A percentile compares a stretch with the other conserved stretches of the same genome.
Conservation (phyloP, 2,113 vertebrate genomes). For the Nansenia antarctica region DNA sequence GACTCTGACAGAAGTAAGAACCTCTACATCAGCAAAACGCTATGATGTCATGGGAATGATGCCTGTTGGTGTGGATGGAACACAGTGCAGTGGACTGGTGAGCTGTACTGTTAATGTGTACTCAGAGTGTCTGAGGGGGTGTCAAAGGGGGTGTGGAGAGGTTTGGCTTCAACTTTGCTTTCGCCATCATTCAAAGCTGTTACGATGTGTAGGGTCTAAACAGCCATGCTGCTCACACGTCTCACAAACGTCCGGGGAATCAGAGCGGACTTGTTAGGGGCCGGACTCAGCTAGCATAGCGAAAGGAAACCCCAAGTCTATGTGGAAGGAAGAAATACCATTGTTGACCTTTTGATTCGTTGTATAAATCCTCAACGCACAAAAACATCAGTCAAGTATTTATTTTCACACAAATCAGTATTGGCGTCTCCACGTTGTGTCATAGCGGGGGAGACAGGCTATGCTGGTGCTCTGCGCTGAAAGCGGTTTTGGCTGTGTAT, state of each 20-base stretch:
- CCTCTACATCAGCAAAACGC: constrained; percentile 22
- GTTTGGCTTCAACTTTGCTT: constrained; percentile 33
- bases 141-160: neutral
- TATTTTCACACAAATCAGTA: constrained; percentile 26
- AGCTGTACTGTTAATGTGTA: constrained; percentile 9
- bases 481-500: neutral
- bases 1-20: constrained; percentile 39
- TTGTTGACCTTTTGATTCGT: constrained; percentile 38
- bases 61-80: constrained; percentile 33
- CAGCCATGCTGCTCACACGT: constrained; percentile 41
- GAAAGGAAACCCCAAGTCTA: constrained; percentile 29
- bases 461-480: constrained; percentile 40
- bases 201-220: constrained; percentile 43
- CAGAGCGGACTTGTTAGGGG: constrained; percentile 30
- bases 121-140: constrained; percentile 6
- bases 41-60: constrained; percentile 57
- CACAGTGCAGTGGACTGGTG: too few relatives aligned
- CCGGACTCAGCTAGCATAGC: constrained; percentile 44
- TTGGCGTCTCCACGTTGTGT: constrained; percentile 27
- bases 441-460: constrained; percentile 54
- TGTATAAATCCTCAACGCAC: constrained; percentile 25
- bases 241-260: constrained; percentile 45
- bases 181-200: constrained; percentile 24
- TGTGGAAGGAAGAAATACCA: constrained; percentile 40
- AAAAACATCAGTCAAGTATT: constrained; percentile 32